Evolutionary conservation across 2,888 invertebrate genomes (phyloP).

Genomic region (Congeria kusceri): DNA sequence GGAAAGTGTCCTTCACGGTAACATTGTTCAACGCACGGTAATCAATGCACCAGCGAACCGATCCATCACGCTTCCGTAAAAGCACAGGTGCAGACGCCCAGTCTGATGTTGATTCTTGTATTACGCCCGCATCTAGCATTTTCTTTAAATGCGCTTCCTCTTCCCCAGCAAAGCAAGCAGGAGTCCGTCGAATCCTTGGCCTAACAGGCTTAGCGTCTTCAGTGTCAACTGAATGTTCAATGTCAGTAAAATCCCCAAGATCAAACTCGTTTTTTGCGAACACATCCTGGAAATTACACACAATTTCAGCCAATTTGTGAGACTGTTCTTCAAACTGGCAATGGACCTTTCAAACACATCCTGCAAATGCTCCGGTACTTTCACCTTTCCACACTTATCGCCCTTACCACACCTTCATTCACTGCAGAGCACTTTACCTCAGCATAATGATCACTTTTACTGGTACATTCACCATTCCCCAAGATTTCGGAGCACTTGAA

Average conservation of each 20-base stretch:
- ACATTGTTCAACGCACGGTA: slow-evolving; percentile 41
- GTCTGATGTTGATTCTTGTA: slow-evolving; percentile 23
- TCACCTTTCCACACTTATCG: neutral
- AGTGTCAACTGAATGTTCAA: slow-evolving; percentile 51
- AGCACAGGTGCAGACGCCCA: too few species aligned
- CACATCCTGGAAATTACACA: slow-evolving; percentile 21
- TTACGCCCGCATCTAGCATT: slow-evolving; percentile 33
- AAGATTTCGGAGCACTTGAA: too few species aligned
- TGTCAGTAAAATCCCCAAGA: slow-evolving; percentile 22
- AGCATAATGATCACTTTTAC: neutral
- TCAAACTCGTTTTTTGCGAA: slow-evolving; percentile 33
- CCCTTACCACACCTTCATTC: too few species aligned
- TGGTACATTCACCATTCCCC: too few species aligned
- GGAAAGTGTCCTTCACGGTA: slow-evolving; percentile 11
- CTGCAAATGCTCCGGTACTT: neutral
- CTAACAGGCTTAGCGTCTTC: slow-evolving; percentile 32
- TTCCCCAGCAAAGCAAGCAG: slow-evolving; percentile 38
- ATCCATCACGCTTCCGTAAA: slow-evolving; percentile 34
- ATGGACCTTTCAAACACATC: too few species aligned
- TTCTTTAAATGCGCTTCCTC: slow-evolving; percentile 38
- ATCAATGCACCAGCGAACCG: slow-evolving; percentile 40
- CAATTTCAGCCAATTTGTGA: neutral
- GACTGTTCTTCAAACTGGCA: too few species aligned
- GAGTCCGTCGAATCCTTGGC: slow-evolving; percentile 44
- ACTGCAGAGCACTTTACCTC: too few species aligned